phyloP scores from a whole-genome alignment of 2,113 vertebrate genomes.

The Elachura formosa region DNA sequence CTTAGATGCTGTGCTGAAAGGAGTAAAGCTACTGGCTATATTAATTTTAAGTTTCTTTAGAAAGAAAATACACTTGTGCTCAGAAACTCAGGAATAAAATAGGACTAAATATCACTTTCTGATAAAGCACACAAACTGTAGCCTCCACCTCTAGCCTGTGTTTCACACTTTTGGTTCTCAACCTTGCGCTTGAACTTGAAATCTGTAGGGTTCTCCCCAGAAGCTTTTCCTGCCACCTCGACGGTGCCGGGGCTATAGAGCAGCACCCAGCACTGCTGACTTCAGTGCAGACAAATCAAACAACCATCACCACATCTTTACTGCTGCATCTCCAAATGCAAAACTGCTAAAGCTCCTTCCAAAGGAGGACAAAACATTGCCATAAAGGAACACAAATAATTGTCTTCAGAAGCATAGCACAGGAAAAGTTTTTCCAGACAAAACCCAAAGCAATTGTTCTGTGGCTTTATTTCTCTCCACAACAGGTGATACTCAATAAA shows the following conservation, averaged over 20 bases:
- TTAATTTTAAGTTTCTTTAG: neutral
- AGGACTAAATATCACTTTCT: neutral
- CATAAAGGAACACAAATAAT: neutral
- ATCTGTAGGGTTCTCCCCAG: neutral
- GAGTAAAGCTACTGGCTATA: neutral
- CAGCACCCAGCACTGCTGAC: neutral
- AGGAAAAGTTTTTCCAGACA: neutral
- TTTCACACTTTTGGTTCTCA: neutral
- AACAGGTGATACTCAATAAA: neutral
- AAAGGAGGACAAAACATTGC: neutral
- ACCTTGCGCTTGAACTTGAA: neutral
- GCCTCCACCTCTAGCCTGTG: rapidly evolving
- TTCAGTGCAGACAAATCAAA: neutral
- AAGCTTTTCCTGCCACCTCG: neutral
- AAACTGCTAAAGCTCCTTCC: neutral
- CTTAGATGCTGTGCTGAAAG: neutral
- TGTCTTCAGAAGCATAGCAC: neutral
- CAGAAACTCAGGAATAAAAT: neutral
- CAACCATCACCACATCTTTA: neutral
- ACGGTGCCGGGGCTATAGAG: neutral
- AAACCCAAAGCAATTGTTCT: neutral
- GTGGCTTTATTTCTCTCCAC: neutral
- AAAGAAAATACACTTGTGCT: neutral
- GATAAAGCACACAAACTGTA: neutral
- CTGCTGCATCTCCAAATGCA: neutral